A percentile compares a stretch with the other conserved stretches of the same genome.
These are phyloP conservation scores for Dermatemys mawii DNA, from an alignment of 2,113 vertebrate species.

Conservation along the genomic window DNA sequence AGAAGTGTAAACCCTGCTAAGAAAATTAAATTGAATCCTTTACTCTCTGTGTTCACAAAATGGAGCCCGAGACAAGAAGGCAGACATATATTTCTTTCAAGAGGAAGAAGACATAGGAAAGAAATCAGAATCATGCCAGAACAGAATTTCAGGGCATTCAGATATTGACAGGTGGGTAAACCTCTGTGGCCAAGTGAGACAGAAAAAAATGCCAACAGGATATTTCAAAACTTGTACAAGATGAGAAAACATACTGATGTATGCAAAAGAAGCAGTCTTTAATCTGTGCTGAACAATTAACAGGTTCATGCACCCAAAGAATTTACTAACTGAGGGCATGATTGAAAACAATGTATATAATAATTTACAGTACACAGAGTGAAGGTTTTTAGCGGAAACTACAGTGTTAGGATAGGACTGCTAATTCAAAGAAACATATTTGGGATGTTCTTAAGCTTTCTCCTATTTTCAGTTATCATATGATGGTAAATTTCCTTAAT, in stretches of 20 bases:
- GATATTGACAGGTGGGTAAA: not conserved
- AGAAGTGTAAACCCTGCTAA: not conserved
- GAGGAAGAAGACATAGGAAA: not conserved
- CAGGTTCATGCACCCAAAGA: not conserved
- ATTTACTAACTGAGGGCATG: not conserved
- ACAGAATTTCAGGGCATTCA: not conserved
- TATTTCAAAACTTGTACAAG: not conserved
- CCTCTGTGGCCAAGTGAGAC: not conserved
- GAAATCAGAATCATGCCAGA: not conserved
- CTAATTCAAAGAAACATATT: not conserved
- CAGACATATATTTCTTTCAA: not conserved
- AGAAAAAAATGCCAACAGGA: not conserved
- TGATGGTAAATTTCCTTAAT: not conserved
- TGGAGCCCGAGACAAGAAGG: not conserved
- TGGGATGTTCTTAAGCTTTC: conserved; percentile 7
- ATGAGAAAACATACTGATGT: not conserved
- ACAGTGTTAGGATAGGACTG: not conserved
- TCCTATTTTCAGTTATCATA: not conserved
- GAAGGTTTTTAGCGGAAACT: not conserved
- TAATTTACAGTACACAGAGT: not conserved
- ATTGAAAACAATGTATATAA: not conserved
- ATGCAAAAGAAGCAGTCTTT: not conserved
- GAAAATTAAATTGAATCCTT: not conserved
- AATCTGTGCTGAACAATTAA: not conserved
- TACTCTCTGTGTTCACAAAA: not conserved